phyloP scores from a whole-genome alignment of 2,888 invertebrate species.

The Eristalinus sepulchralis region DNA sequence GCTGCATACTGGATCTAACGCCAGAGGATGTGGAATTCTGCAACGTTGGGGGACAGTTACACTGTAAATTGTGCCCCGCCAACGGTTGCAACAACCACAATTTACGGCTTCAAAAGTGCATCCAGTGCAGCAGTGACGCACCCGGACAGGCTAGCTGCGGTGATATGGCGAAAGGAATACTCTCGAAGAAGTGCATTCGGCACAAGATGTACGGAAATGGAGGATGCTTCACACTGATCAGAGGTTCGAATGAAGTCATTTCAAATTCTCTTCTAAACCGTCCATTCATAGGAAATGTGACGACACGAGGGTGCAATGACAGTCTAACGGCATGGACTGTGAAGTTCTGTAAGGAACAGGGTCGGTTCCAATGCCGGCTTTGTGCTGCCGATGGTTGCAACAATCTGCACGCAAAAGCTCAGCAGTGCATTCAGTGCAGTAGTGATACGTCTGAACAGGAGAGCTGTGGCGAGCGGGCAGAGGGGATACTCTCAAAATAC shows the following conservation, averaged over 20 bases:
- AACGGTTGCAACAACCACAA: conserved; percentile 68
- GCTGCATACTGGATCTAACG: too few species aligned
- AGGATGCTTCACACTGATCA: conserved; percentile 68
- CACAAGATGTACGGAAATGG: conserved; percentile 48
- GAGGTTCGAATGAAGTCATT: too few species aligned
- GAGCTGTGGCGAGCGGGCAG: too few species aligned
- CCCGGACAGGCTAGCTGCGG: conserved; percentile 48
- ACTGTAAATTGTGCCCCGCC: conserved; percentile 53
- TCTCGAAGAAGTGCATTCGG: conserved; percentile 45
- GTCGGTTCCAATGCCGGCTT: conserved; percentile 71
- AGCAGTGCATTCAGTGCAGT: too few species aligned
- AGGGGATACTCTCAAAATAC: too few species aligned
- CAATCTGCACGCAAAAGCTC: background rate
- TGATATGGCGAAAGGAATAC: conserved; percentile 35
- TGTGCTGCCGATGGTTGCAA: conserved; percentile 75
- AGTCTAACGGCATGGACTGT: conserved; percentile 72
- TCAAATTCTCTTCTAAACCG: too few species aligned
- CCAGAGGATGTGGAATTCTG: too few species aligned
- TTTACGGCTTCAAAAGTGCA: conserved; percentile 60
- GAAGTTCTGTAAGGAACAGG: conserved; percentile 72
- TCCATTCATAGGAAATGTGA: too few species aligned
- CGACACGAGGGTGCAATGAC: conserved; percentile 19
- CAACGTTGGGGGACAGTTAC: conserved; percentile 9
- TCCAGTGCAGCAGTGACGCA: conserved; percentile 66
- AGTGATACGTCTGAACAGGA: too few species aligned